Percentiles rank a stretch among this genome's conserved stretches.
Conservation (phyloP, 1,140 invertebrate genomes). For the Listronotus oregonensis region DNA sequence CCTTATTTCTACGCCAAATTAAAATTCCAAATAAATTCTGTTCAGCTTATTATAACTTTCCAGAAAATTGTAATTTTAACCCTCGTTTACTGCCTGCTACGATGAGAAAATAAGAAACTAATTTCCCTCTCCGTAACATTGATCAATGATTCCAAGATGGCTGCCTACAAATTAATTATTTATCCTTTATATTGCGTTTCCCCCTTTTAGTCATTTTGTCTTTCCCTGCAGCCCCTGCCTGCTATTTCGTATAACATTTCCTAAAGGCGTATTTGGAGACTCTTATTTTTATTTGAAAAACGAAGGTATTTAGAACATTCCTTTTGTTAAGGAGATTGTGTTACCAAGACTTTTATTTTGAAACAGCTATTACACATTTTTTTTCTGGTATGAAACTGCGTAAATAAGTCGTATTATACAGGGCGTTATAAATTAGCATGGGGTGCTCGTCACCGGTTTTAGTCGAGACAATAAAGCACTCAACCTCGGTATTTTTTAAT, state of each 20-base stretch:
- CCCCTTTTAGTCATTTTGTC: conserved; percentile 38
- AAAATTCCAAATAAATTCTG: conserved; percentile 8
- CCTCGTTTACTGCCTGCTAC: neutral
- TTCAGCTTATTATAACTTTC: conserved; percentile 18
- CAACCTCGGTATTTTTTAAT: too few species aligned
- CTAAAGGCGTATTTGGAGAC: conserved; percentile 27
- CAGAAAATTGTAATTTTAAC: conserved; percentile 14
- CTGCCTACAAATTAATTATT: conserved; percentile 38
- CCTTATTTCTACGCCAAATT: neutral
- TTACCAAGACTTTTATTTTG: too few species aligned
- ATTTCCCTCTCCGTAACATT: conserved; percentile 37
- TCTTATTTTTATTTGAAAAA: conserved; percentile 17
- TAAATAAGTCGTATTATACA: too few species aligned
- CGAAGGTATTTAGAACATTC: conserved; percentile 6
- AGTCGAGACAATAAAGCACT: too few species aligned
- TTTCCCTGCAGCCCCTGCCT: conserved; percentile 12
- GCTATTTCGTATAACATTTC: conserved; percentile 26
- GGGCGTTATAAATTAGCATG: too few species aligned
- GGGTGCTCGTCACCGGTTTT: too few species aligned
- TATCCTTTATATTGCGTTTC: conserved; percentile 39
- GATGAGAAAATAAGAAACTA: conserved; percentile 34
- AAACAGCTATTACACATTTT: too few species aligned
- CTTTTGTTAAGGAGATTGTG: too few species aligned
- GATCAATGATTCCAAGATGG: conserved; percentile 38
- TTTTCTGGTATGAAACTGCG: too few species aligned